A percentile compares a stretch with the other conserved stretches of the same genome.
Evolutionary conservation across 2,797 vertebrate species (phyloP).

Genomic region (Poecilia wingei): DNA sequence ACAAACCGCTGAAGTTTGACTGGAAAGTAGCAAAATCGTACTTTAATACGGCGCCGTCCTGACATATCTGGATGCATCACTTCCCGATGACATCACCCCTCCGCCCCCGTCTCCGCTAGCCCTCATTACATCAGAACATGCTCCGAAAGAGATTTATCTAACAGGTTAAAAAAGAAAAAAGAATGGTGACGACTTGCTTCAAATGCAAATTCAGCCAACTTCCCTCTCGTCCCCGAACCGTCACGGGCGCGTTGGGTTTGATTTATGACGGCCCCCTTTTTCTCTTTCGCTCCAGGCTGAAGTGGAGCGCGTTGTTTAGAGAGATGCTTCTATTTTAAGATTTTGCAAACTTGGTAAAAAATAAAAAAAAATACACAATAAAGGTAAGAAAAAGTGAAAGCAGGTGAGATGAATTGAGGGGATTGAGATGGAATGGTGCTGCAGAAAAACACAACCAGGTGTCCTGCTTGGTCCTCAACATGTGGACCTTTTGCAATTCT

Average conservation of each 20-base stretch:
- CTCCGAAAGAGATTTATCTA: slow-evolving; percentile 28
- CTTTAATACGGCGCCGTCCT: background rate
- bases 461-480: slow-evolving; percentile 54
- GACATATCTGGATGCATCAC: background rate
- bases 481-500: slow-evolving; percentile 37
- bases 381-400: slow-evolving; percentile 14
- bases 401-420: slow-evolving; percentile 47
- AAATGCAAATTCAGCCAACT: slow-evolving; percentile 64
- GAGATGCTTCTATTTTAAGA: slow-evolving; percentile 75
- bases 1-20: background rate
- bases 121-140: slow-evolving; percentile 4
- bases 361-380: slow-evolving; percentile 19
- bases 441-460: slow-evolving; percentile 28
- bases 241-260: slow-evolving; percentile 60
- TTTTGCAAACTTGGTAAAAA: slow-evolving; percentile 72
- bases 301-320: slow-evolving; percentile 73
- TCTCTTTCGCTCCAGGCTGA: slow-evolving; percentile 54
- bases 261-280: slow-evolving; percentile 69
- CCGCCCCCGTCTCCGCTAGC: slow-evolving; percentile 7
- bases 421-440: slow-evolving; percentile 44
- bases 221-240: slow-evolving; percentile 68
- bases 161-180: slow-evolving; percentile 21
- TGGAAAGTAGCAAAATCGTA: background rate
- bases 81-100: slow-evolving; percentile 9
- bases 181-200: slow-evolving; percentile 39